Evolutionary conservation across 2,888 invertebrate genomes (phyloP), one percentile per base, ranked within the genome.

Genomic region (Notodonta ziczac): DNA sequence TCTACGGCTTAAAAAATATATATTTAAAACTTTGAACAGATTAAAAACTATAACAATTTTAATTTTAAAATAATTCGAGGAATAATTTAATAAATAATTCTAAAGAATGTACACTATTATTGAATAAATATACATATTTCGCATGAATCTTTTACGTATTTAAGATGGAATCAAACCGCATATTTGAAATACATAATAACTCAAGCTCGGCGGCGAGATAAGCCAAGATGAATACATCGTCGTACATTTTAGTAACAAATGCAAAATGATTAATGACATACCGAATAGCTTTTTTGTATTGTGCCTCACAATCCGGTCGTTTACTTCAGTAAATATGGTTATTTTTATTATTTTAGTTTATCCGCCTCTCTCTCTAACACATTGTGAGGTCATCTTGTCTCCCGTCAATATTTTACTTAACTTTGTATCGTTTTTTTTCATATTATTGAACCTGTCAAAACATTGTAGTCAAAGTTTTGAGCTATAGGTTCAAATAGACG

Each of bases 211-310:
- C 58, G 60, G 59, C 56, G 65, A 69, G 62, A 73, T 59, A 66
- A 73, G 70, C 68, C 14, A 40, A 44, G 56, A 56, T 24, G 40
- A 66, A 65, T 57, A 61, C 56, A 65, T 63, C 60, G 65, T 65
- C 61, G 53, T 59, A 61, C 40, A 16, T 66, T 63, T 64, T 68
- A 51, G 42, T 68, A 64, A 70, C 56, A 56, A 56, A 56, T 54
- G 56, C 10, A 67, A 66, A 65, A 73, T 73, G 73, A 73, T 73
- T 73, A 73, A 73, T 73, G 71, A 69, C 60, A 58, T 44, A 8
- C 42, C 24, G 24, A 13, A 13, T 53, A 56, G 24, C 12, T 62
- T 73, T 72, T 73, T 63, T 59, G 60, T 54, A 10, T 59, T 39
- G 54, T 54, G 54, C 54, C 39, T n/a, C 39, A n/a, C 32, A 44